Conservation (phyloP, 2,113 vertebrate genomes). For the Oostethus manadensis region DNA sequence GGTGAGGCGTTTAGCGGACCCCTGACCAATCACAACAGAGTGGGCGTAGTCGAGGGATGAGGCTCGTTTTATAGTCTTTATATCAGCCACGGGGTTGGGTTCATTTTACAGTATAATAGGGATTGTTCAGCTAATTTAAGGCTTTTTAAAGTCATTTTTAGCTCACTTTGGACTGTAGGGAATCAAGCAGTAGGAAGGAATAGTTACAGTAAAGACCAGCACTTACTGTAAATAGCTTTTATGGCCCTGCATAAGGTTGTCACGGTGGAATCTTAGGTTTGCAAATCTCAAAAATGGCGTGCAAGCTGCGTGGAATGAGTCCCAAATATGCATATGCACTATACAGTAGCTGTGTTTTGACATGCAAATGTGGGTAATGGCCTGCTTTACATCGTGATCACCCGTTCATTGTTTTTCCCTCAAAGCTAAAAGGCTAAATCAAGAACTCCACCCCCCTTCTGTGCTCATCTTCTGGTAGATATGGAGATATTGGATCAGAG, state of each 20-base stretch:
- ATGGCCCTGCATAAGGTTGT: slow-evolving; percentile 12
- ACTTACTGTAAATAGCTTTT: slow-evolving; percentile 20
- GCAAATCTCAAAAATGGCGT: not conserved
- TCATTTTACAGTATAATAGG: slow-evolving; percentile 34
- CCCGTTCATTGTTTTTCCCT: slow-evolving; percentile 28
- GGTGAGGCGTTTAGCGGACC: too few species aligned
- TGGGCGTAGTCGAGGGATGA: too few species aligned
- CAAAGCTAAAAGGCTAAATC: slow-evolving; percentile 23
- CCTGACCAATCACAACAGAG: too few species aligned
- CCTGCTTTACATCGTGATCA: slow-evolving; percentile 19
- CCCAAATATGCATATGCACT: too few species aligned
- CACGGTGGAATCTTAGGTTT: not conserved
- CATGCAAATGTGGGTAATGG: slow-evolving; percentile 31
- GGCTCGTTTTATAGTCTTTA: slow-evolving; percentile 4
- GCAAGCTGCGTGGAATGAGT: not conserved
- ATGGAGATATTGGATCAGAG: slow-evolving; percentile 23
- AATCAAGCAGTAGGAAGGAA: slow-evolving; percentile 27
- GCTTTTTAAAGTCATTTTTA: slow-evolving; percentile 31
- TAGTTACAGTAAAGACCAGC: slow-evolving; percentile 31
- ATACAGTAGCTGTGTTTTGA: slow-evolving; percentile 13
- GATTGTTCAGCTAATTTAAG: slow-evolving; percentile 41
- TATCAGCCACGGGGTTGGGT: slow-evolving; percentile 24
- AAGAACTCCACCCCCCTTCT: slow-evolving; percentile 36
- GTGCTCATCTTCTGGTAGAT: slow-evolving; percentile 35
- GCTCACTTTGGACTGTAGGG: slow-evolving; percentile 23